phyloP scores from a whole-genome alignment of 2,797 vertebrate genomes.

The Alosa sapidissima region DNA sequence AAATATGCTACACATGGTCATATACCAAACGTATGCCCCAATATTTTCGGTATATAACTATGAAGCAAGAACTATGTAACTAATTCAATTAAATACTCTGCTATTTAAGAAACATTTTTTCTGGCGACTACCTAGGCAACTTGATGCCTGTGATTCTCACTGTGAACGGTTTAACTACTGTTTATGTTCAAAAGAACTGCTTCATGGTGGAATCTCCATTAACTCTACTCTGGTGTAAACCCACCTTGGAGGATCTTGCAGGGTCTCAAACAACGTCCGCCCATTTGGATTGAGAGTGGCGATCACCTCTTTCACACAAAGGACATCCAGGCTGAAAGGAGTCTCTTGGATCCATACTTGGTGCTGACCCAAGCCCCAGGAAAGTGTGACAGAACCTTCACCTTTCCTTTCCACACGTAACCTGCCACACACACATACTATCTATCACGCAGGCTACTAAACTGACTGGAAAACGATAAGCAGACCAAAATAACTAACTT shows the following conservation, averaged over 20 bases:
- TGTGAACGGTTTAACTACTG: not conserved
- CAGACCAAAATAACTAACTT: too few relatives aligned
- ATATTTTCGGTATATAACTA: too few relatives aligned
- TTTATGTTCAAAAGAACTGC: not conserved
- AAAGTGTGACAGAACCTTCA: conserved; percentile 64
- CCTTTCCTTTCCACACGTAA: conserved; percentile 66
- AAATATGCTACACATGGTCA: too few relatives aligned
- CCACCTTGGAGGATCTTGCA: conserved; percentile 67
- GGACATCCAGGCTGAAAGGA: conserved; percentile 83
- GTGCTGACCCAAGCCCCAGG: conserved; percentile 69
- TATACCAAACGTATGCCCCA: too few relatives aligned
- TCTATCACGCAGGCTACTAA: not conserved
- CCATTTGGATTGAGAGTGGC: conserved; percentile 82
- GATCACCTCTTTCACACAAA: conserved; percentile 72
- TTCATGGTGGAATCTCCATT: not conserved
- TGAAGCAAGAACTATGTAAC: too few relatives aligned
- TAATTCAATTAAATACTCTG: too few relatives aligned
- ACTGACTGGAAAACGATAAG: not conserved
- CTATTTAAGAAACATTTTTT: too few relatives aligned
- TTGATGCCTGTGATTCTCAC: too few relatives aligned
- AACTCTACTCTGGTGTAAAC: not conserved
- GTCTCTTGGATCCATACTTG: conserved; percentile 71
- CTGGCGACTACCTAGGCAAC: too few relatives aligned
- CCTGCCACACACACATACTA: conserved; percentile 64
- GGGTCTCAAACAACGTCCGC: conserved; percentile 84